These are phyloP conservation scores for Andrena marginata DNA, from an alignment of 2,888 invertebrate genomes.

Conservation along the genomic window DNA sequence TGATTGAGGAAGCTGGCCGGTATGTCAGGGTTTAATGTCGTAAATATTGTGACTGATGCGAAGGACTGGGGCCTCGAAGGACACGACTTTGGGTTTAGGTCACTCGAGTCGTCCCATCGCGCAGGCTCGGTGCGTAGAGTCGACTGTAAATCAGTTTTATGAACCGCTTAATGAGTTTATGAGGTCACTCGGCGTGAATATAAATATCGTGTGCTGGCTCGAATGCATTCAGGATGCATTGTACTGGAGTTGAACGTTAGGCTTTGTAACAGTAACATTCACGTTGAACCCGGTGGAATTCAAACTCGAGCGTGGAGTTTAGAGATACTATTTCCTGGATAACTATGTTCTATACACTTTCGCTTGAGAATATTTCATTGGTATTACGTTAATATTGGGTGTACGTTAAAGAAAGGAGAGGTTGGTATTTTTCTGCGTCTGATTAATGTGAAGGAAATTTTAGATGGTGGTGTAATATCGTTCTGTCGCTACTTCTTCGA, in stretches of 20 bases:
- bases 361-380: neutral
- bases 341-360: neutral
- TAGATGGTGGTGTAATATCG: neutral
- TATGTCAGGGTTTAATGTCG: neutral
- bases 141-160: constrained; percentile 1
- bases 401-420: neutral
- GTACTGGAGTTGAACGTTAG: constrained; percentile 25
- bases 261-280: constrained; percentile 44
- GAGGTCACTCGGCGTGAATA: constrained; percentile 14
- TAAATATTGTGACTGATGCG: neutral
- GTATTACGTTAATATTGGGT: neutral
- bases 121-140: neutral
- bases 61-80: neutral
- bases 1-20: neutral
- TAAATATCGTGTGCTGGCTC: constrained; percentile 8
- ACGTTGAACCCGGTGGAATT: constrained; percentile 36
- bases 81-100: neutral
- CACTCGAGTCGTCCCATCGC: neutral
- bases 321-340: neutral
- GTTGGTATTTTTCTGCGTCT: neutral
- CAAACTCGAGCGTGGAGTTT: constrained; percentile 20
- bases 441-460: too few species aligned
- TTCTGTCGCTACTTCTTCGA: neutral
- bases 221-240: constrained; percentile 30
- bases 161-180: constrained; percentile 2